A percentile compares a stretch with the other conserved stretches of the same genome.
These are phyloP conservation scores for Regulus satrapa DNA, from an alignment of 2,113 vertebrate species.

Conservation along the genomic window DNA sequence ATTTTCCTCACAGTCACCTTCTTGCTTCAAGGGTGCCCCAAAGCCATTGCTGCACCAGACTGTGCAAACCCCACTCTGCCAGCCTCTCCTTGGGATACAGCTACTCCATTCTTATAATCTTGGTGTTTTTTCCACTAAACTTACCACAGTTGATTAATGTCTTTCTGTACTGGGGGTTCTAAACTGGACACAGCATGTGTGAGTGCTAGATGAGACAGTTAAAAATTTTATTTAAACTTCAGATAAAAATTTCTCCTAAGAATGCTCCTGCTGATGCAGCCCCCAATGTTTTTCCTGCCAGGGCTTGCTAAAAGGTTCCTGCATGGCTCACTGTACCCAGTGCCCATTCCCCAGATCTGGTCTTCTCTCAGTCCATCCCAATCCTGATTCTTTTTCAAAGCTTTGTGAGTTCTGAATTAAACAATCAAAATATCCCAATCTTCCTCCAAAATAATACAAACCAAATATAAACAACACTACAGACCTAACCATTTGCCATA, in stretches of 20 bases:
- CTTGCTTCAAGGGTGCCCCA: too few relatives aligned
- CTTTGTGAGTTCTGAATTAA: background rate
- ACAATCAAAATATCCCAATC: background rate
- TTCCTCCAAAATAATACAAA: background rate
- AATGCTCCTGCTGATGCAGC: background rate
- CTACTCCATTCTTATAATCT: background rate
- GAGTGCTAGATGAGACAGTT: background rate
- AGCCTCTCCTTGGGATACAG: background rate
- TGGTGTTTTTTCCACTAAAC: background rate
- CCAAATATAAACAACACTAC: background rate
- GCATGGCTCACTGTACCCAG: fast-evolving
- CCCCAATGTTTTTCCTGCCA: background rate
- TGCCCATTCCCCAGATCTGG: background rate
- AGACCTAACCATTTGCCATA: background rate
- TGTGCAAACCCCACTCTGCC: background rate
- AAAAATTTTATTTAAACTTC: background rate
- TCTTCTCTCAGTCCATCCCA: background rate
- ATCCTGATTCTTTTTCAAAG: background rate
- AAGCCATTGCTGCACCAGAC: background rate
- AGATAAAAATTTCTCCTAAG: too few relatives aligned
- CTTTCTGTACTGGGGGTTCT: background rate
- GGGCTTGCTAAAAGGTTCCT: background rate
- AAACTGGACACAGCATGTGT: background rate
- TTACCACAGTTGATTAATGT: background rate
- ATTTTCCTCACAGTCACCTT: background rate